Evolutionary conservation across 2,113 vertebrate genomes (phyloP).

Genomic region (Serinus canaria): DNA sequence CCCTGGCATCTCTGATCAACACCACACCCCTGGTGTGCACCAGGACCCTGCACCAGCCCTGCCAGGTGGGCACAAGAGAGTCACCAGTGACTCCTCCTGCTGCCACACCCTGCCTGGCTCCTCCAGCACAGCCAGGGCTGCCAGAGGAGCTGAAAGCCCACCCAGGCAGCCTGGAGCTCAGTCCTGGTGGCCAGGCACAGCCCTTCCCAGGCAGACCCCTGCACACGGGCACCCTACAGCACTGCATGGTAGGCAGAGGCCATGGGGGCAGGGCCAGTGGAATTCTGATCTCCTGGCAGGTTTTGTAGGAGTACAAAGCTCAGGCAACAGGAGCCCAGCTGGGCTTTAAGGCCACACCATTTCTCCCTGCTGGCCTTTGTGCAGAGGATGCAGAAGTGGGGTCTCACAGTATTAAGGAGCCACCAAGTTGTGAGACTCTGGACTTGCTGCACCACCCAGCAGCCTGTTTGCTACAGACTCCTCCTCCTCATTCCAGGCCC

Average conservation of each 20-base stretch:
- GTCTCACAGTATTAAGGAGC: background rate
- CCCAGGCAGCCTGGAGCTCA: background rate
- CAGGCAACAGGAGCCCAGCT: background rate
- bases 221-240: accelerated
- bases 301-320: background rate
- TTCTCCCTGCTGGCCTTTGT: background rate
- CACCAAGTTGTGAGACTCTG: background rate
- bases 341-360: background rate
- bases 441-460: background rate
- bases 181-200: accelerated
- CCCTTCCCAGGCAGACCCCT: background rate
- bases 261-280: background rate
- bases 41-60: background rate
- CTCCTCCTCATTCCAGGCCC: accelerated
- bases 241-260: background rate
- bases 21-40: background rate
- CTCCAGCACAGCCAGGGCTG: background rate
- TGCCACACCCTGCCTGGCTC: background rate
- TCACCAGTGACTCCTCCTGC: background rate
- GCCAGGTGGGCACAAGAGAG: background rate
- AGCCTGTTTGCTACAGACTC: background rate
- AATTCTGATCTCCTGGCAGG: background rate
- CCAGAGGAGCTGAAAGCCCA: background rate
- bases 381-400: background rate
- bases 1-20: background rate